These are phyloP conservation scores for Hemibagrus wyckioides DNA, from an alignment of 2,113 vertebrate genomes.

Conservation along the genomic window DNA sequence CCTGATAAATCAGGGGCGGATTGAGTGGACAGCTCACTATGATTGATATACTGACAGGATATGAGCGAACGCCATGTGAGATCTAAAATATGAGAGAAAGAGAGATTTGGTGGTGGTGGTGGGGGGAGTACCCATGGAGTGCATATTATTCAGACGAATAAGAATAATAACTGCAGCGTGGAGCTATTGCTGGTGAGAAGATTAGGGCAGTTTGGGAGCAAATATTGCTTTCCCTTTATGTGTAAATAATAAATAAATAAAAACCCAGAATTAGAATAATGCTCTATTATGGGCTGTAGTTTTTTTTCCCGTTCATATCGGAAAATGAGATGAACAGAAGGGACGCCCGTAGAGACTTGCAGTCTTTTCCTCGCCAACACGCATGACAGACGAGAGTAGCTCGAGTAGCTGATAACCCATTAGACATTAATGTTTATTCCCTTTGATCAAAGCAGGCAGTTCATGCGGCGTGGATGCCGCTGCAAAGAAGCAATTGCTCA, in stretches of 20 bases:
- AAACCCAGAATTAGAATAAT: slow-evolving; percentile 72
- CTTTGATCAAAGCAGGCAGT: slow-evolving; percentile 45
- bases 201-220: slow-evolving; percentile 86
- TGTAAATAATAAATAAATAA: slow-evolving; percentile 68
- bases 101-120: no score
- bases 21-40: slow-evolving; percentile 99
- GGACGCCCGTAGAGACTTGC: slow-evolving; percentile 25
- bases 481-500: slow-evolving; percentile 23
- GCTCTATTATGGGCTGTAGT: slow-evolving; percentile 60
- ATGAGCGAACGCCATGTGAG: slow-evolving; percentile 74
- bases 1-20: slow-evolving; percentile 99
- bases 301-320: slow-evolving; percentile 26
- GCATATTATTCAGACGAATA: slow-evolving; percentile 96
- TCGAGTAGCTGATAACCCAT: slow-evolving; percentile 49
- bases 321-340: slow-evolving; percentile 43
- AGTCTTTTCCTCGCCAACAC: slow-evolving; percentile 32
- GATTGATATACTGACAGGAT: slow-evolving; percentile 99
- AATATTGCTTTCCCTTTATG: slow-evolving; percentile 74
- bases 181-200: slow-evolving; percentile 88
- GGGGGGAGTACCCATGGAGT: slow-evolving; percentile 54
- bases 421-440: slow-evolving; percentile 53
- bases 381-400: slow-evolving; percentile 43
- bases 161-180: slow-evolving; percentile 88
- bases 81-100: slow-evolving; percentile 60
- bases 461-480: slow-evolving; percentile 9